A percentile compares a stretch with the other conserved stretches of the same genome.
Conservation (phyloP, 2,888 invertebrate genomes). For the Lepidochitona cinerea region DNA sequence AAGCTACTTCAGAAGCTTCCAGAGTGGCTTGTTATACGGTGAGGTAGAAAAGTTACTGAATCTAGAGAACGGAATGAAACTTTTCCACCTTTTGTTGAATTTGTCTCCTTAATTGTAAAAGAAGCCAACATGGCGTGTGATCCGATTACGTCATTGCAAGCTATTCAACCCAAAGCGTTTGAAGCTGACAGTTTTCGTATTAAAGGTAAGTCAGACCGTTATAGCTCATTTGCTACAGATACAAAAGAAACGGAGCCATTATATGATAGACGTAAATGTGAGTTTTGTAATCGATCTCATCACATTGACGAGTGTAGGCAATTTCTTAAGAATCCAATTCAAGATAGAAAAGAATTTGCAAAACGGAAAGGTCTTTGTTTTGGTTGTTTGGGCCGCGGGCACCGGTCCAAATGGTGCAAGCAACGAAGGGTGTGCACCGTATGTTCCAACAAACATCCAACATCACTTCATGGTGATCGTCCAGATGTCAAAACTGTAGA, state of each 20-base stretch:
- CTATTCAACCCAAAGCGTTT: background rate
- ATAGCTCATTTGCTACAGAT: background rate
- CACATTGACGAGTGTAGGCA: constrained; percentile 4
- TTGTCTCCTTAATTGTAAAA: constrained; percentile 5
- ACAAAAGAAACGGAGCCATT: background rate
- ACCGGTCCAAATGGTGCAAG: constrained; percentile 22
- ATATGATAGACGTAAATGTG: background rate
- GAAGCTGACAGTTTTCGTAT: background rate
- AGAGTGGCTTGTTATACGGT: constrained; percentile 18
- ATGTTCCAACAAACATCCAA: constrained; percentile 19
- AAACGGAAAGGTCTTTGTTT: constrained; percentile 21
- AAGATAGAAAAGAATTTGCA: constrained; percentile 11
- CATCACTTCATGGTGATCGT: no score
- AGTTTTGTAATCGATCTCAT: constrained; percentile 4
- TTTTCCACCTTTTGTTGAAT: constrained; percentile 7
- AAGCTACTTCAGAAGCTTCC: constrained; percentile 23
- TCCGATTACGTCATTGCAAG: background rate
- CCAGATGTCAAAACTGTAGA: no score
- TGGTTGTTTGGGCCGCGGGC: constrained; percentile 22
- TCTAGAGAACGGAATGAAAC: background rate
- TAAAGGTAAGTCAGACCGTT: background rate
- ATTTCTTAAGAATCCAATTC: background rate
- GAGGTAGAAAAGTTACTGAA: constrained; percentile 17
- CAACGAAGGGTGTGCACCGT: constrained; percentile 12
- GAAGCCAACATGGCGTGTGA: constrained; percentile 11